Conservation (phyloP, 2,888 invertebrate species). For the Drosophila mimetica region DNA sequence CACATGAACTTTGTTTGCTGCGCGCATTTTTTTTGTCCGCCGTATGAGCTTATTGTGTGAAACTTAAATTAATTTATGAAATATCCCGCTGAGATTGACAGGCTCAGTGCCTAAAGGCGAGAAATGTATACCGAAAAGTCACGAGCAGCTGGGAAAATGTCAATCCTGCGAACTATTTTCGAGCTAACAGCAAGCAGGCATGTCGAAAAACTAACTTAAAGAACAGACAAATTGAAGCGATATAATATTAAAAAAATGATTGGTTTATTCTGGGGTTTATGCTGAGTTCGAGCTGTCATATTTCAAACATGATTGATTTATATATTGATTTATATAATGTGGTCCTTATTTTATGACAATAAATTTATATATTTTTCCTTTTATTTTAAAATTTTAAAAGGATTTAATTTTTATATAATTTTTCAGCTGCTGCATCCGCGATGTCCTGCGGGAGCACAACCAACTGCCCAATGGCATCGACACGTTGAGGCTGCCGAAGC, state of each 20-base stretch:
- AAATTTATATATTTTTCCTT: no score
- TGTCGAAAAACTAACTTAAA: neutral
- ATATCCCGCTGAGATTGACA: constrained; percentile 63
- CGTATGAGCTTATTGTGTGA: constrained; percentile 63
- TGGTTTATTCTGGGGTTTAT: no score
- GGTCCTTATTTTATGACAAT: no score
- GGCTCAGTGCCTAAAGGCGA: constrained; percentile 6
- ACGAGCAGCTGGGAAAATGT: neutral
- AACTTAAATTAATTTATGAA: constrained; percentile 77
- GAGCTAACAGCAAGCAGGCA: neutral
- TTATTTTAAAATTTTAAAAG: no score
- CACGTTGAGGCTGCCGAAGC: constrained; percentile 88
- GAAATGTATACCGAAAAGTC: constrained; percentile 5
- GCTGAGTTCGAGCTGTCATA: no score
- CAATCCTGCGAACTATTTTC: neutral
- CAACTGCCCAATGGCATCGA: constrained; percentile 91
- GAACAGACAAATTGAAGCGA: neutral
- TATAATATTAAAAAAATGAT: neutral
- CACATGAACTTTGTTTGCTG: constrained; percentile 63
- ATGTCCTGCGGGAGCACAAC: constrained; percentile 88
- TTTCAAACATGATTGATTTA: no score
- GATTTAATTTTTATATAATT: neutral
- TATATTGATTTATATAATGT: no score
- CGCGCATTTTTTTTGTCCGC: constrained; percentile 21
- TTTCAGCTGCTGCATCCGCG: constrained; percentile 88